Base-by-base conservation (phyloP, 2,113 vertebrate genomes). In the Ranitomeya imitator region DNA sequence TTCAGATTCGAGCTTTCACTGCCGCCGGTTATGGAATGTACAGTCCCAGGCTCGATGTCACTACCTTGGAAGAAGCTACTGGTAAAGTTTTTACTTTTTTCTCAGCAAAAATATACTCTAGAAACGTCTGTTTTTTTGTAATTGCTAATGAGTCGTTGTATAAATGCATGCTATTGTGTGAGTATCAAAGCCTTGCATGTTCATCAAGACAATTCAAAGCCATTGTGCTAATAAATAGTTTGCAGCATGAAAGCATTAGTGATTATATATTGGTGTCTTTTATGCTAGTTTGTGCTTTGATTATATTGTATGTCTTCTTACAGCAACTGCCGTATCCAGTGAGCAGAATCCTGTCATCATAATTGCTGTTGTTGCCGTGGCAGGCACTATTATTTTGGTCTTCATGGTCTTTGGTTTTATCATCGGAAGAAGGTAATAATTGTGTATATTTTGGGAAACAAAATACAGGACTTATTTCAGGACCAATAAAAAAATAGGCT, bases 401-500 rank as follows among this genome's bases (percentile, higher is more conserved):
- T 99, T 99, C 94, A 99, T 99, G 98, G 98, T 99, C 89, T 99
- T 99, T 89, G 98, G 98, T 92, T 99, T 99, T 96, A 99, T 99
- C 95, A 99, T 99, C 5, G 98, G 98, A 93, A 96, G 98, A 97
- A 99, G 98, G 98, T 99, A 98, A 94, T 93, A 89, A 94, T 71
- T 79, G 54, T 57, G 54, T 59, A 54, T 52, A 69, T 54, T 85
- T 60, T 69, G 13, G 51, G 0, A 31, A 37, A 60, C 12, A 59
- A 59, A 79, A 7, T 14, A 7, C 12, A 26, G 65, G 65, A 13
- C 55, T 13, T 57, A 45, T 45, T 3, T 45, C 37, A 45, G 37
- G 37, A 3, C 37, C 37, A 45, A 45, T 45, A 45, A 45, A 45
- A 45, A 45, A 45, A 4, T n/a, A 45, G 2, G 37, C 37, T 45